phyloP scores from a whole-genome alignment of 1,140 invertebrate genomes.

The Heliconius himera region DNA sequence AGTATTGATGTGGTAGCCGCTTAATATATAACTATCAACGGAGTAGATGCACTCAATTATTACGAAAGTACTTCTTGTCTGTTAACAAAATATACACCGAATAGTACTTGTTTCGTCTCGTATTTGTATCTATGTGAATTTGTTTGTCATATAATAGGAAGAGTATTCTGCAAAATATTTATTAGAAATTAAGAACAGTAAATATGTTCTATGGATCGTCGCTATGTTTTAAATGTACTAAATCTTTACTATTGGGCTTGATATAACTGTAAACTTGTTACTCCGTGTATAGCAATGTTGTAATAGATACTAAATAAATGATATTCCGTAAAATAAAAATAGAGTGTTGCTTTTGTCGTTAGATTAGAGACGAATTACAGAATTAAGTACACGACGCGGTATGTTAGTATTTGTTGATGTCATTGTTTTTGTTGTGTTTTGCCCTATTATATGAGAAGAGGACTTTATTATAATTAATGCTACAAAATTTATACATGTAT shows the following conservation, averaged over 20 bases:
- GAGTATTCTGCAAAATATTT: constrained; percentile 43
- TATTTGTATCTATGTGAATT: constrained; percentile 70
- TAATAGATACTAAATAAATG: constrained; percentile 32
- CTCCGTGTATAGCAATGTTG: constrained; percentile 47
- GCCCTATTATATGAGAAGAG: constrained; percentile 69
- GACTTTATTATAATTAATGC: constrained; percentile 73
- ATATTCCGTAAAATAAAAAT: constrained; percentile 52
- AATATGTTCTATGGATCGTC: constrained; percentile 37
- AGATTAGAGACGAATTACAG: constrained; percentile 66
- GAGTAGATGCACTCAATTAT: constrained; percentile 71
- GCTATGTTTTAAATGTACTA: constrained; percentile 44
- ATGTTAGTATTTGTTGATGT: constrained; percentile 75
- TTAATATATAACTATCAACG: constrained; percentile 65
- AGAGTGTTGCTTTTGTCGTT: constrained; percentile 75
- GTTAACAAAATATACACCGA: constrained; percentile 60
- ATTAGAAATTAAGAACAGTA: constrained; percentile 46
- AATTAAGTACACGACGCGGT: constrained; percentile 62
- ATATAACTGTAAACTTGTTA: constrained; percentile 41
- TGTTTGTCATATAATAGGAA: constrained; percentile 48
- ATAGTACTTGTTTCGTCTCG: constrained; percentile 71
- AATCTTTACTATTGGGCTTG: constrained; percentile 46
- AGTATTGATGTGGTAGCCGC: constrained; percentile 74
- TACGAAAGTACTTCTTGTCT: constrained; percentile 57
- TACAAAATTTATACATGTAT: constrained; percentile 76
- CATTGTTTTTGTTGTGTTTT: constrained; percentile 79